Base-by-base conservation (phyloP, 2,797 vertebrate species). In the Melanotaenia maccullochi region DNA sequence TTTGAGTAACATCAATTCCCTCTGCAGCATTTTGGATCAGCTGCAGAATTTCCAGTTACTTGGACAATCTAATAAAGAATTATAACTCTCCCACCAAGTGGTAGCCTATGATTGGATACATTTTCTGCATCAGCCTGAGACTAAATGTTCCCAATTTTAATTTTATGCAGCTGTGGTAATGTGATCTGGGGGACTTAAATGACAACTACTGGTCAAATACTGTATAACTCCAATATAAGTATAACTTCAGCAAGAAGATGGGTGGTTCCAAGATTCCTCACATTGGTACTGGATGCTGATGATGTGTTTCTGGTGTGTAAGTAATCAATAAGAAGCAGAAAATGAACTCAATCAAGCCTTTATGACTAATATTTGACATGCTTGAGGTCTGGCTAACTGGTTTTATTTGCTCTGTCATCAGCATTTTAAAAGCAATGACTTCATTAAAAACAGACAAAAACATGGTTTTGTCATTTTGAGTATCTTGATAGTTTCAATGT, bases 1-100 rank as follows among this genome's bases (percentile, higher is more conserved):
- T n/a, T 2, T 18, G 18, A 44, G 42, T 20, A 6, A 20, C 42
- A 44, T 44, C 6, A 1, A 20, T 9, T n/a, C 6, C 8, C 8
- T n/a, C 5, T n/a, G 44, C 44, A 47, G 44, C 20, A 9, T 47
- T 47, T n/a, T n/a, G n/a, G 44, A 47, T n/a, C 44, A 47, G 44
- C 44, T 47, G 44, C 44, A 47, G 44, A 47, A 47, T 47, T 47
- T 47, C 44, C 20, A 47, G 20, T 6, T n/a, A n/a, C 44, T 47
- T 47, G 44, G 44, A 47, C 44, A 47, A n/a, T 47, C 44, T 47
- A 47, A 47, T 47, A n/a, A 47, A 47, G 44, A n/a, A n/a, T n/a
- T 47, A 47, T 47, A 47, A 47, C n/a, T n/a, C 44, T n/a, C 44
- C 44, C 9, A 2, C 44, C 44, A n/a, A 47, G 42, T 44, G 42